Evolutionary conservation across 2,888 invertebrate genomes (phyloP).

Genomic region (Conistra vaccinii): DNA sequence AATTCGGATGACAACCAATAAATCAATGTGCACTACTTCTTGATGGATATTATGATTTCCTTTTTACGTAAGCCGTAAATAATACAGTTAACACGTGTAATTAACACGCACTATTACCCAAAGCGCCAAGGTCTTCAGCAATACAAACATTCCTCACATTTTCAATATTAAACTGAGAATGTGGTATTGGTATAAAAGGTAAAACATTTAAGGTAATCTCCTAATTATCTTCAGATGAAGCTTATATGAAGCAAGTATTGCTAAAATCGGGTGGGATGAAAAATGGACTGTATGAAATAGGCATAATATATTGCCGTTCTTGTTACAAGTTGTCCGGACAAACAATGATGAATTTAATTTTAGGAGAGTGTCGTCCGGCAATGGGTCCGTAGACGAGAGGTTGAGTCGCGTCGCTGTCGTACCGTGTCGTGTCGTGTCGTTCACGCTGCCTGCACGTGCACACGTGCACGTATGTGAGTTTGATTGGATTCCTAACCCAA

Average conservation of each 20-base stretch:
- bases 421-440: not conserved
- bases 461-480: not conserved
- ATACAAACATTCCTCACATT: constrained; percentile 29
- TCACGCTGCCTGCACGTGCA: too few relatives aligned
- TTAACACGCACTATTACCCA: constrained; percentile 44
- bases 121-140: constrained; percentile 32
- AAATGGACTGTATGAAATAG: not conserved
- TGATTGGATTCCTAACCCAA: not conserved
- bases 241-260: not conserved
- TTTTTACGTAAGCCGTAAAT: constrained; percentile 27
- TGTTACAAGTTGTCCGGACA: not conserved
- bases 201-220: not conserved
- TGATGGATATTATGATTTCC: constrained; percentile 18
- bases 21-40: not conserved
- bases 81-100: constrained; percentile 22
- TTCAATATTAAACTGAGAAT: constrained; percentile 6
- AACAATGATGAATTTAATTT: not conserved
- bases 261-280: not conserved
- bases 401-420: too few relatives aligned
- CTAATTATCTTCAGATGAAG: not conserved
- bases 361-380: too few relatives aligned
- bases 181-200: not conserved
- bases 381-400: too few relatives aligned
- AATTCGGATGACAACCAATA: too few relatives aligned
- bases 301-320: not conserved